Percentiles rank a stretch among this genome's conserved stretches.
phyloP scores from a whole-genome alignment of 2,113 vertebrate genomes.

The Oncorhynchus clarkii region DNA sequence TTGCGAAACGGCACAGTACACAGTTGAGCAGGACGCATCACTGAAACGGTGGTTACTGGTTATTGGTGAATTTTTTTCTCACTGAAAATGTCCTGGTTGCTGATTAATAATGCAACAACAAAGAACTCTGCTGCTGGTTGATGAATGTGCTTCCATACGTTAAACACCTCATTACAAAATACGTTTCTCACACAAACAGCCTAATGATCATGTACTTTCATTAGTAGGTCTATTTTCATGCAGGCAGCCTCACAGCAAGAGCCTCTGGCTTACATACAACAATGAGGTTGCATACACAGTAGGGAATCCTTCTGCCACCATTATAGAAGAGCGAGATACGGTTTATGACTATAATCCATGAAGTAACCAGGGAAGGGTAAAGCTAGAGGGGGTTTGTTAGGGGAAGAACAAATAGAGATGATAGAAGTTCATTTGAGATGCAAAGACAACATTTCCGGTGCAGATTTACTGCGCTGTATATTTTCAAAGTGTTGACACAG shows the following conservation, averaged over 20 bases:
- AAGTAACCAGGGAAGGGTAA: background rate
- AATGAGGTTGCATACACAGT: background rate
- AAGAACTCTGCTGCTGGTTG: too few relatives aligned
- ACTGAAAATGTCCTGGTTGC: too few relatives aligned
- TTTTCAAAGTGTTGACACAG: background rate
- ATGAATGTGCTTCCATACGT: background rate
- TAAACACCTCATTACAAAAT: background rate
- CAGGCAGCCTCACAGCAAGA: background rate
- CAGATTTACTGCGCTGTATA: slow-evolving; percentile 6
- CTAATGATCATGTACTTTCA: background rate
- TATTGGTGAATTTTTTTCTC: too few relatives aligned
- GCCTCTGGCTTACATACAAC: background rate
- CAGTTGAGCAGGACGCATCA: too few relatives aligned
- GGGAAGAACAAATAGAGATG: background rate
- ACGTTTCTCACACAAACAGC: background rate
- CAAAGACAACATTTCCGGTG: slow-evolving; percentile 5
- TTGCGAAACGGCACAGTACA: too few relatives aligned
- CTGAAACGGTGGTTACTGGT: too few relatives aligned
- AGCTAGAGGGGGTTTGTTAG: slow-evolving; percentile 1
- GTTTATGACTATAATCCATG: background rate
- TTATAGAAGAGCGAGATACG: background rate
- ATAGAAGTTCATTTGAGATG: slow-evolving; percentile 3
- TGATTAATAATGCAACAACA: too few relatives aligned
- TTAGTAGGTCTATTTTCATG: background rate
- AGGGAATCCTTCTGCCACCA: background rate